phyloP scores from a whole-genome alignment of 1,140 invertebrate genomes.

The Lepidotrigona ventralis region DNA sequence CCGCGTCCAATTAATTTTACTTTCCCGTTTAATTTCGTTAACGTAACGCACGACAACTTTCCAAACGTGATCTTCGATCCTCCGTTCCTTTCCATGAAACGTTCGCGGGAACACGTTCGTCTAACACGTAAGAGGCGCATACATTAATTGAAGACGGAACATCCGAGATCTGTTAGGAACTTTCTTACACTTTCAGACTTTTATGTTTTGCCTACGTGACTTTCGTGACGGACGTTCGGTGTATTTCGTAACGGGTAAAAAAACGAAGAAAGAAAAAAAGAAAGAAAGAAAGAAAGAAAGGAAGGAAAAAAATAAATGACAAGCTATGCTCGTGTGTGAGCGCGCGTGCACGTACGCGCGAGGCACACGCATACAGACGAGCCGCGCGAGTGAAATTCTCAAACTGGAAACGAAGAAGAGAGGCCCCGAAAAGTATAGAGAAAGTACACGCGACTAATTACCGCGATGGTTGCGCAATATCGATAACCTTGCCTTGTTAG shows the following conservation, averaged over 20 bases:
- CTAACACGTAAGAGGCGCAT: background rate
- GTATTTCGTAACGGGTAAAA: conserved; percentile 64
- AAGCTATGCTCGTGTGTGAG: conserved; percentile 48
- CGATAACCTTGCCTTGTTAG: conserved; percentile 31
- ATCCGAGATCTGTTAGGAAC: background rate
- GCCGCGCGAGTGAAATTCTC: conserved; percentile 63
- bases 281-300: too few relatives aligned
- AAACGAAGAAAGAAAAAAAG: background rate
- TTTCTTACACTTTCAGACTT: conserved; percentile 35
- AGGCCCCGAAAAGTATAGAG: conserved; percentile 47
- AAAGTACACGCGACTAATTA: conserved; percentile 58
- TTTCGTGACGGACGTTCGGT: conserved; percentile 33
- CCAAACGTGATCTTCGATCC: background rate
- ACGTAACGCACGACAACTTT: background rate
- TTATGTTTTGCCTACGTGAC: conserved; percentile 40
- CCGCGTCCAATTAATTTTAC: background rate
- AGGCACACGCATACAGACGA: background rate
- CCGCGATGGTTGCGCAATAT: conserved; percentile 35
- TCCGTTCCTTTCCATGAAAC: background rate
- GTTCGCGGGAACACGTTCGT: background rate
- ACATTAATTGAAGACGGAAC: background rate
- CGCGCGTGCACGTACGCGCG: background rate
- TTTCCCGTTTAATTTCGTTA: background rate
- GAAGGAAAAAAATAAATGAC: conserved; percentile 66
- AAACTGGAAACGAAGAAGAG: conserved; percentile 55